Base-by-base conservation (phyloP, 2,888 invertebrate species). In the Cybosia mesomella region DNA sequence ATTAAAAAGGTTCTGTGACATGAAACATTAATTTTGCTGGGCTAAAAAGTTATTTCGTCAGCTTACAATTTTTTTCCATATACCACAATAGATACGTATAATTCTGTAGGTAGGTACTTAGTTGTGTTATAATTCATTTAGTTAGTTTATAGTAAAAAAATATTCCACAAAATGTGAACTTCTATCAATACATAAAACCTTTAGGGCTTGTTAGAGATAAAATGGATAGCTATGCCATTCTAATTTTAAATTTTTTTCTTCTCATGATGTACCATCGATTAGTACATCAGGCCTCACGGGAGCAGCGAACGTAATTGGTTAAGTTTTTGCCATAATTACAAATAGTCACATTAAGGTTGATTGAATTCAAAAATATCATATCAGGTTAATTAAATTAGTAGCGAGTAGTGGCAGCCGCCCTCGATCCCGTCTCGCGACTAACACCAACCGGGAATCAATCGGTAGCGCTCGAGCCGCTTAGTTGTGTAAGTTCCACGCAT, bases 401-500 rank as follows among this genome's bases (percentile, higher is more conserved):
- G 71, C 64, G 60, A 73, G 65, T 67, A 75, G 74, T 71, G 67
- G 69, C 73, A 74, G 76, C 73, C 73, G 70, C 69, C 71, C 75
- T 77, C 75, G 71, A 72, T 77, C 74, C 73, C 58, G 75, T 59
- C 70, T 66, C 74, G 73, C 75, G 76, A 73, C 70, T 74, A 72
- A 81, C 72, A 71, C 79, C 77, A 67, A 74, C 75, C 77, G 80
- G 82, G 85, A 83, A 84, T 86, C 86, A 84, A 85, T 86, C 84
- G 82, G 79, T 76, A 85, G 89, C 92, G 90, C 89, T 89, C 83
- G 80, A 87, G 88, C 87, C 78, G 92, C 89, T 89, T 85, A 80
- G 83, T 81, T 76, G 82, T 80, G 63, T 62, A 49, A 73, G 72
- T 64, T 79, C 43, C 73, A 75, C 84, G 90, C 89, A 86, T 84